phyloP scores from a whole-genome alignment of 1,140 invertebrate species.

The Mycetomoellerius zeteki region DNA sequence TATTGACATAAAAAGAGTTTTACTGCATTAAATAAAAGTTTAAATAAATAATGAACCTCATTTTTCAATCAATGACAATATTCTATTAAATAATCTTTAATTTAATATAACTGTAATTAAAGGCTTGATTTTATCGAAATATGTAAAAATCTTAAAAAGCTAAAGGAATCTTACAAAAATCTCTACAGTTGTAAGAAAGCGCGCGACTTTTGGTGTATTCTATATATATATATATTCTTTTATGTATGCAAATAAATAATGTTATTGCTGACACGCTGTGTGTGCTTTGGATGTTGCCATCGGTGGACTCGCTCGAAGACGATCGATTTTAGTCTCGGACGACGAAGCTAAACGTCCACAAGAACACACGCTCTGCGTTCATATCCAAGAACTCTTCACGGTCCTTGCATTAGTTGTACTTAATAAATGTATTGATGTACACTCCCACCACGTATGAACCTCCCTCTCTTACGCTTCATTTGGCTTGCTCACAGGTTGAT shows the following conservation, averaged over 20 bases:
- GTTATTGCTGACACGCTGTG: conserved; percentile 49
- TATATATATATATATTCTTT: conserved; percentile 33
- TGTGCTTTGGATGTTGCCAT: conserved; percentile 57
- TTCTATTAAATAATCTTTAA: neutral
- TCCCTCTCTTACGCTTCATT: conserved; percentile 42
- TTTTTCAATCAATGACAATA: neutral
- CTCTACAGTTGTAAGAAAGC: neutral
- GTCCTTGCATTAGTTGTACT: conserved; percentile 44
- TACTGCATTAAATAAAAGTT: neutral
- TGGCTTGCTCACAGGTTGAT: conserved; percentile 46
- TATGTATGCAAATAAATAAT: conserved; percentile 36
- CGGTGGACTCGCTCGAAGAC: conserved; percentile 23
- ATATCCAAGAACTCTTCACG: neutral
- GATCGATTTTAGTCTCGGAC: conserved; percentile 40
- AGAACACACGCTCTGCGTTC: conserved; percentile 2
- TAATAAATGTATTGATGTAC: conserved; percentile 55
- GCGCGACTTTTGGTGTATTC: conserved; percentile 20
- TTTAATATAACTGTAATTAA: neutral
- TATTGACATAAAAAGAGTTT: neutral
- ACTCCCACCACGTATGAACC: neutral
- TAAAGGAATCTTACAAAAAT: neutral
- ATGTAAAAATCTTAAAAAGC: neutral
- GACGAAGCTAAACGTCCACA: conserved; percentile 8
- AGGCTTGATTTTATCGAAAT: neutral
- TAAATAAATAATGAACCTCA: neutral